Evolutionary conservation across 2,113 vertebrate genomes (phyloP), one percentile per base, ranked within the genome.

Genomic region (Trinectes maculatus): DNA sequence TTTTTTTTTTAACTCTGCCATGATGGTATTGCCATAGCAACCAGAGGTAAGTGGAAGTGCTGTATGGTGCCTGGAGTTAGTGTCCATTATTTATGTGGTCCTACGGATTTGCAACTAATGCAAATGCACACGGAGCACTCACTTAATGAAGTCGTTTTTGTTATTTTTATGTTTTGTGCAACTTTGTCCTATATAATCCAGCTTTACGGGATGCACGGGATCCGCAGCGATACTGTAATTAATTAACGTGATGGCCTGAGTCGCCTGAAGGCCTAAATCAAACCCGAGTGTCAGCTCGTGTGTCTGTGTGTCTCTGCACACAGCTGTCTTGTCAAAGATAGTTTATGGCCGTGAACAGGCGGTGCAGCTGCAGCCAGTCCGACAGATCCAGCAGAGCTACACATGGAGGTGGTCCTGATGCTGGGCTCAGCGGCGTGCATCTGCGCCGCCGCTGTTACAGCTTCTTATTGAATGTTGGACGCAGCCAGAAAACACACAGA

Each of bases 31-130:
- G 10, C 62, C 42, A 62, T 57, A 24, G 62, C 53, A 63, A 54
- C 53, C 42, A 42, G 39, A 21, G 13, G 26, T 39, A 33, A 60
- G 28, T 64, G 49, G 25, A 22, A 29, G 12, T 18, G 16, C 66
- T 43, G 31, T 46, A 31, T 26, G 29, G 31, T 64, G 67, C 56
- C 72, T 48, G 48, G 39, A 72, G 51, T 44, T 71, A 8, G 19
- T 47, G 54, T 80, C 5, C 44, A 51, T 65, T 75, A 71, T 71
- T 62, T n/a, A 75, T 66, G 37, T 34, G 37, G 31, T 29, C 25
- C 37, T 28, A 52, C 61, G 56, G 43, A 47, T 61, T 60, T 49
- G 34, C 46, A 64, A 74, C 28, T 37, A 31, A 40, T 10, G 19
- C 2, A 29, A 12, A 40, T 40, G 19, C 9, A 16, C 48, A 11